phyloP scores from a whole-genome alignment of 2,113 vertebrate species.

The Turdus rufiventris region DNA sequence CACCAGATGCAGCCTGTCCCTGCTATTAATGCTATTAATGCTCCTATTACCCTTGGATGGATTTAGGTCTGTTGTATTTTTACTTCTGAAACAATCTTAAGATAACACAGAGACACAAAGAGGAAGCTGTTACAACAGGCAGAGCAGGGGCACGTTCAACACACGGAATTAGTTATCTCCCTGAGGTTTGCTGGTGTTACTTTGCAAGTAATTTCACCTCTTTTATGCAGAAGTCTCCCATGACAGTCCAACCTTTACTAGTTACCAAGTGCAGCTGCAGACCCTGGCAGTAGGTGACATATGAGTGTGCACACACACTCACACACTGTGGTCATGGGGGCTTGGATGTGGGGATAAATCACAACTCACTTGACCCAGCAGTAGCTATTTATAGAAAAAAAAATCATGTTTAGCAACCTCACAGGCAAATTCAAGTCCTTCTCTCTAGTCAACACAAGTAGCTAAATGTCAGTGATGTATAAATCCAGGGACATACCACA shows the following conservation, averaged over 20 bases:
- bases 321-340: accelerated
- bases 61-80: not conserved
- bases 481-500: not conserved
- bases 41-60: not conserved
- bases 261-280: not conserved
- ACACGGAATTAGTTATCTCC: not conserved
- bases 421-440: not conserved
- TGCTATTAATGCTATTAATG: not conserved
- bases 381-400: not conserved
- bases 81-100: not conserved
- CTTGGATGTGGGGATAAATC: not conserved
- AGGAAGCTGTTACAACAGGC: not conserved
- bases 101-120: not conserved
- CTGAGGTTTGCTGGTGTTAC: not conserved
- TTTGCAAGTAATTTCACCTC: not conserved
- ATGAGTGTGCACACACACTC: not conserved
- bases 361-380: not conserved
- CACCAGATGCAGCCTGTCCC: not conserved
- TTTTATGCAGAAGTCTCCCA: not conserved
- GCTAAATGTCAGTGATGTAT: not conserved
- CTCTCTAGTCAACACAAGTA: not conserved
- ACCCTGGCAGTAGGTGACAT: not conserved
- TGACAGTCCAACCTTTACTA: not conserved
- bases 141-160: not conserved
- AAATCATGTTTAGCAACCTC: not conserved